Conservation (phyloP, 2,113 vertebrate species). For the Vimba vimba region DNA sequence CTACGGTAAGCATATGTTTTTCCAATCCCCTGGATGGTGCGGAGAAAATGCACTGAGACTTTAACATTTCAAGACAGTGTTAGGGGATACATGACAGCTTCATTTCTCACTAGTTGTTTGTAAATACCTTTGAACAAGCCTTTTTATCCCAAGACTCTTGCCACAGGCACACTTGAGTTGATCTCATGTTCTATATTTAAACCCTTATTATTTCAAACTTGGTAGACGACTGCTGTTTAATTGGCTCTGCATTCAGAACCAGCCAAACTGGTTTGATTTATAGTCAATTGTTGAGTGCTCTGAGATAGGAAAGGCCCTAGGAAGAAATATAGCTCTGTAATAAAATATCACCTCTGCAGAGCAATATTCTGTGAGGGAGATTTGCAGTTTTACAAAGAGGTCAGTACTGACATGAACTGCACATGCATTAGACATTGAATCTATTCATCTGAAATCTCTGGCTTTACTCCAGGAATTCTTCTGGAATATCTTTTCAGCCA, state of each 20-base stretch:
- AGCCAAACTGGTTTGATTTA: conserved; percentile 27
- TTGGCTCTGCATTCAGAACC: conserved; percentile 18
- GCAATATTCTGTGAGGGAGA: conserved; percentile 1
- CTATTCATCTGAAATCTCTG: not conserved
- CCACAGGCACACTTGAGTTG: not conserved
- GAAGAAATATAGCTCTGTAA: conserved; percentile 25
- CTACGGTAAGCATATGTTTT: not conserved
- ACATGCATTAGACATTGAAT: conserved; percentile 24
- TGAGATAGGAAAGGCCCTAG: conserved; percentile 20
- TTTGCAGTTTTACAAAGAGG: conserved; percentile 17
- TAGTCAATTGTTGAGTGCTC: conserved; percentile 31
- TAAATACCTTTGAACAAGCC: not conserved
- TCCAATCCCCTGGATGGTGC: not conserved
- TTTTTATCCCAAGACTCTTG: not conserved
- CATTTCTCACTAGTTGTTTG: conserved; percentile 23
- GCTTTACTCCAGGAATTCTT: not conserved
- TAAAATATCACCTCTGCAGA: conserved; percentile 16
- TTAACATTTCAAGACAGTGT: conserved; percentile 2
- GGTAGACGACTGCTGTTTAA: conserved; percentile 13
- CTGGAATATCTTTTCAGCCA: too few species aligned
- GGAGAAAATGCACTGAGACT: not conserved
- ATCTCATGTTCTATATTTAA: not conserved
- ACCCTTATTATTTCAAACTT: conserved; percentile 7
- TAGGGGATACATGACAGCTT: conserved; percentile 2
- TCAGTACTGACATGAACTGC: not conserved